phyloP scores from a whole-genome alignment of 2,113 vertebrate genomes.

The Petrocephalus zakoni region DNA sequence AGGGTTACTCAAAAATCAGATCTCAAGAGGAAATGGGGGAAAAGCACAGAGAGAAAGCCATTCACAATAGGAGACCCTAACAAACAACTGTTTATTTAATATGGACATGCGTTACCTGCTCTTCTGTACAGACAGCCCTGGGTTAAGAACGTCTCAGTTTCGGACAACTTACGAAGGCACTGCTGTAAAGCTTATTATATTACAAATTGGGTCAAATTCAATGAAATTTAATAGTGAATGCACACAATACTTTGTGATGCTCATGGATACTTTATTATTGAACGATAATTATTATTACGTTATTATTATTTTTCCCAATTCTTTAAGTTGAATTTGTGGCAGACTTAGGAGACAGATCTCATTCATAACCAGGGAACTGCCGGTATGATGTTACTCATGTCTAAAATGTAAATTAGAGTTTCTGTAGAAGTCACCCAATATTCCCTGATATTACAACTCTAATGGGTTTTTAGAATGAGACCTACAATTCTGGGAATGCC shows the following conservation, averaged over 20 bases:
- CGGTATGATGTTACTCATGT: neutral
- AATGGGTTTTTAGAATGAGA: neutral
- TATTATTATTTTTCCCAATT: neutral
- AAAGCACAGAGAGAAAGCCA: neutral
- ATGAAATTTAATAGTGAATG: neutral
- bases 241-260: neutral
- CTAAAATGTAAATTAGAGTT: neutral
- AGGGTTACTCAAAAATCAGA: neutral
- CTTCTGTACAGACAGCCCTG: neutral
- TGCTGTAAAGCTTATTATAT: neutral
- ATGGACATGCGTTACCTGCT: neutral
- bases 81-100: neutral
- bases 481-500: neutral
- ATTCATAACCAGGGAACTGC: neutral
- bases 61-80: neutral
- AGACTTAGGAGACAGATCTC: neutral
- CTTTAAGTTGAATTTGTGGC: too few species aligned
- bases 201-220: neutral
- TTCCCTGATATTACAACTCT: neutral
- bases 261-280: neutral
- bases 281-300: neutral
- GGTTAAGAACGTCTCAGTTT: neutral
- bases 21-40: neutral
- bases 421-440: neutral
- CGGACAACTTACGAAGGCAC: neutral